phyloP scores from a whole-genome alignment of 1,140 invertebrate species.

The Heterodera schachtii region DNA sequence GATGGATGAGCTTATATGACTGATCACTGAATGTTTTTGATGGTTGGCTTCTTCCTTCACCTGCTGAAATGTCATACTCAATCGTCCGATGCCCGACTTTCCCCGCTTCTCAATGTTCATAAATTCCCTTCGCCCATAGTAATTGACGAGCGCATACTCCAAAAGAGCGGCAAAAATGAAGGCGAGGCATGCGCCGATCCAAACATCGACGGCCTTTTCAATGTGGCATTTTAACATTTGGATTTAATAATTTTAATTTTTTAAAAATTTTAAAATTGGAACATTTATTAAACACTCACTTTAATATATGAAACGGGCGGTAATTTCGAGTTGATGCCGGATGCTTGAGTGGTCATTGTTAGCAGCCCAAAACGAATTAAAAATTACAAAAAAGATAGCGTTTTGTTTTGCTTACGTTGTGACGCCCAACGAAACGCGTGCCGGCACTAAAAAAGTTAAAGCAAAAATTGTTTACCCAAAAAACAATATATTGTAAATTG shows the following conservation, averaged over 20 bases:
- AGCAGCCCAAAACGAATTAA: slow-evolving; percentile 66
- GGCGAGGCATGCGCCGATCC: slow-evolving; percentile 89
- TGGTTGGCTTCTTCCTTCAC: slow-evolving; percentile 11
- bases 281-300: slow-evolving; percentile 43
- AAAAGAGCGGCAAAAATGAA: slow-evolving; percentile 94
- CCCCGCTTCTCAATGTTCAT: slow-evolving; percentile 50
- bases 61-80: slow-evolving; percentile 39
- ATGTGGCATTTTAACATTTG: not conserved
- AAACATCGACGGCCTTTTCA: slow-evolving; percentile 83
- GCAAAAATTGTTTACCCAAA: not conserved
- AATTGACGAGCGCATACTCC: slow-evolving; percentile 94
- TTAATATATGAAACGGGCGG: slow-evolving; percentile 95
- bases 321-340: slow-evolving; percentile 91
- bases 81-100: slow-evolving; percentile 39
- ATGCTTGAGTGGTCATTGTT: slow-evolving; percentile 90
- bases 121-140: slow-evolving; percentile 85
- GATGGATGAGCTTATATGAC: too few species aligned
- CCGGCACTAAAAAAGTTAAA: slow-evolving; percentile 73
- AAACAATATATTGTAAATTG: not conserved
- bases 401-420: slow-evolving; percentile 73
- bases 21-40: too few species aligned
- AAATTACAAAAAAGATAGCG: slow-evolving; percentile 48
- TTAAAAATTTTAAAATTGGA: too few species aligned
- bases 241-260: not conserved
- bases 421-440: slow-evolving; percentile 88